These are phyloP conservation scores for Xestia sexstrigata DNA, from an alignment of 2,888 invertebrate species.

Conservation along the genomic window DNA sequence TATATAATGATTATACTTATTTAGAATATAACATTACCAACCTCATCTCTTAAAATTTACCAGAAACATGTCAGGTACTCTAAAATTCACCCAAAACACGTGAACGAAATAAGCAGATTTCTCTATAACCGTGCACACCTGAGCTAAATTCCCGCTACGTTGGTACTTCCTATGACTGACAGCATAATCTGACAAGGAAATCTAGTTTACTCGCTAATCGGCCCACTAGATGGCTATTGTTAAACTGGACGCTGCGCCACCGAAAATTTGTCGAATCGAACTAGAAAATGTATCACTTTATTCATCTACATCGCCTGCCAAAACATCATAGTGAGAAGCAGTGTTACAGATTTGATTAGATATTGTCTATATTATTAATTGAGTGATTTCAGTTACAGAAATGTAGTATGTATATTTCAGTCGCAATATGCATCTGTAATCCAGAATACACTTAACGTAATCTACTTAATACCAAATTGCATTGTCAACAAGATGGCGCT, in stretches of 20 bases:
- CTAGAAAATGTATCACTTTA: slow-evolving; percentile 58
- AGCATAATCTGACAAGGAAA: slow-evolving; percentile 85
- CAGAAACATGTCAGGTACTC: slow-evolving; percentile 2
- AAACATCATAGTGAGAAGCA: not conserved
- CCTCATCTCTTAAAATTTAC: slow-evolving; percentile 27
- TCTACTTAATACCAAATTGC: slow-evolving; percentile 62
- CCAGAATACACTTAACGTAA: slow-evolving; percentile 49
- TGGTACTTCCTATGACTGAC: slow-evolving; percentile 79
- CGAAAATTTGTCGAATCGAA: slow-evolving; percentile 69
- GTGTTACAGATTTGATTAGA: not conserved
- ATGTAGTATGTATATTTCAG: slow-evolving; percentile 36
- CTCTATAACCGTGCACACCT: slow-evolving; percentile 66
- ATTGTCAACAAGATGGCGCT: slow-evolving; percentile 65
- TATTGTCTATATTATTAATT: slow-evolving; percentile 4
- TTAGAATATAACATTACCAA: slow-evolving; percentile 13
- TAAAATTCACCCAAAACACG: slow-evolving; percentile 42
- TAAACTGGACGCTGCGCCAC: slow-evolving; percentile 68
- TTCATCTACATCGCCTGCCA: not conserved
- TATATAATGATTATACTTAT: not conserved
- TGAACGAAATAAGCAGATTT: slow-evolving; percentile 61
- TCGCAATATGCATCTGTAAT: slow-evolving; percentile 42
- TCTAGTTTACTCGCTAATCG: slow-evolving; percentile 85
- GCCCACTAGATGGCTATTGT: slow-evolving; percentile 78
- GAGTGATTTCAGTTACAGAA: not conserved
- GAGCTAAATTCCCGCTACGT: slow-evolving; percentile 76